Evolutionary conservation across 2,113 vertebrate species (phyloP).

Genomic region (Excalfactoria chinensis): DNA sequence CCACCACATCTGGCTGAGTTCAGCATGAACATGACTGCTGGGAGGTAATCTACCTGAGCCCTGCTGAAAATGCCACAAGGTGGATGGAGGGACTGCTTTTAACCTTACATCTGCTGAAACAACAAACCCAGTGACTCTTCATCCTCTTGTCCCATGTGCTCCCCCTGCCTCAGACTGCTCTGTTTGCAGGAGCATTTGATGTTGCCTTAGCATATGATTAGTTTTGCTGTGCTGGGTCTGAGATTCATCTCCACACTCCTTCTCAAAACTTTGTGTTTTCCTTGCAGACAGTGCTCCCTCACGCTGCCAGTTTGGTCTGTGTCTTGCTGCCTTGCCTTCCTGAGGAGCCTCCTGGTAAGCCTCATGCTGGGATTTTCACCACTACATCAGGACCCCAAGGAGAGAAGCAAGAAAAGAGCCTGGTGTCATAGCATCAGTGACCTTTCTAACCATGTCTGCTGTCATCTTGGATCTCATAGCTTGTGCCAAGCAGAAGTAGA

Average conservation of each 20-base stretch:
- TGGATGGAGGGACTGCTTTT: not conserved
- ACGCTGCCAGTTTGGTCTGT: not conserved
- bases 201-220: not conserved
- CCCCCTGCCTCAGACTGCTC: not conserved
- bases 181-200: accelerated
- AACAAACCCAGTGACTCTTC: not conserved
- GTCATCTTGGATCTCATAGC: not conserved
- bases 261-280: not conserved
- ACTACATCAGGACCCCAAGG: not conserved
- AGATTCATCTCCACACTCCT: accelerated
- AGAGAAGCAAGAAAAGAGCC: not conserved
- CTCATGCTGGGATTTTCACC: not conserved
- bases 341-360: not conserved
- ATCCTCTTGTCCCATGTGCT: not conserved
- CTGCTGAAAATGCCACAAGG: not conserved
- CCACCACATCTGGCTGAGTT: not conserved
- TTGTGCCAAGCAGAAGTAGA: not conserved
- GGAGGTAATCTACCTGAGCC: not conserved
- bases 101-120: not conserved
- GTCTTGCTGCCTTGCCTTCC: not conserved
- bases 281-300: not conserved
- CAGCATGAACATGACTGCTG: not conserved
- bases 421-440: not conserved
- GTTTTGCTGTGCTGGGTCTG: not conserved
- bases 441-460: not conserved